Conservation (phyloP, 2,888 invertebrate species). For the Seira sanloemensis region DNA sequence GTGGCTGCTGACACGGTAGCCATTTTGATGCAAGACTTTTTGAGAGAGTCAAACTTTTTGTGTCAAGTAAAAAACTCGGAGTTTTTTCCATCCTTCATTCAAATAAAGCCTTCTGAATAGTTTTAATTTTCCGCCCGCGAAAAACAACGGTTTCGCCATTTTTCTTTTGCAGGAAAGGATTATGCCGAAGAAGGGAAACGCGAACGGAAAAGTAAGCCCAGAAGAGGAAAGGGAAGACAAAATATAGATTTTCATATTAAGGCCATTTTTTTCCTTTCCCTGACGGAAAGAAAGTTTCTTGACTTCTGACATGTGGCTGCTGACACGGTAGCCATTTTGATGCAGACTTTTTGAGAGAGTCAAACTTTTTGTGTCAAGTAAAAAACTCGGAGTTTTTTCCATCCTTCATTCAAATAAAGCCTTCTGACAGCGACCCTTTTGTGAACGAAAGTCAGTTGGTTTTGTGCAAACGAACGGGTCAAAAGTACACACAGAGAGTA, state of each 20-base stretch:
- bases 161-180: too few species aligned
- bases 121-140: too few species aligned
- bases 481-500: not conserved
- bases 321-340: not conserved
- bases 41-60: too few species aligned
- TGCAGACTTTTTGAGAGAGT: too few species aligned
- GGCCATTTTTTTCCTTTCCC: not conserved
- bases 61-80: not conserved
- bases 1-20: not conserved
- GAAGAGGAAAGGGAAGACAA: not conserved
- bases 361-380: not conserved
- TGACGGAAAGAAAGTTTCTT: not conserved
- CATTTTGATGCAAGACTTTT: too few species aligned
- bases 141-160: too few species aligned
- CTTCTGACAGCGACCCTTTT: not conserved
- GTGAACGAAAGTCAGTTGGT: not conserved
- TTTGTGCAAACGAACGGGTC: not conserved
- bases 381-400: not conserved
- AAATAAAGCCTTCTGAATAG: not conserved
- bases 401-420: not conserved
- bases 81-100: not conserved
- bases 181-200: too few species aligned
- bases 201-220: not conserved
- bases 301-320: not conserved
- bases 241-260: not conserved